phyloP scores from a whole-genome alignment of 2,113 vertebrate genomes.

The Paedocypris sp. region DNA sequence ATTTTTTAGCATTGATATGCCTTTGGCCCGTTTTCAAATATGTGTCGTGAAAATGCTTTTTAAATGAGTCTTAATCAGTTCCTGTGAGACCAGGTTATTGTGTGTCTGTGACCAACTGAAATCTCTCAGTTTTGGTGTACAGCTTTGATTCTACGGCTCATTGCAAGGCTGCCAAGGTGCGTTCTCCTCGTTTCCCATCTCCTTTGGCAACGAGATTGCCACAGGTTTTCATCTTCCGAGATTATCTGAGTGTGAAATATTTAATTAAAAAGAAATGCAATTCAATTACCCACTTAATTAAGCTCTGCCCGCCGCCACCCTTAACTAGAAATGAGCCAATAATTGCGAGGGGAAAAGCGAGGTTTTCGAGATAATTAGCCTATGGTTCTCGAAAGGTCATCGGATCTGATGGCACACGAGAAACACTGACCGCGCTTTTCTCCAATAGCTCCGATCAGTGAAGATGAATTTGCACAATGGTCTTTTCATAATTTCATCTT shows the following conservation, averaged over 20 bases:
- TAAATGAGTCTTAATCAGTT: slow-evolving; percentile 13
- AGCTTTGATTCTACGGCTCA: slow-evolving; percentile 34
- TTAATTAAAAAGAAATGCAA: slow-evolving; percentile 64
- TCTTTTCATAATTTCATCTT: slow-evolving; percentile 21
- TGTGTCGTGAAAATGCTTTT: not conserved
- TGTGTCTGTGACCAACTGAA: slow-evolving; percentile 2
- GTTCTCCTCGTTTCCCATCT: slow-evolving; percentile 34
- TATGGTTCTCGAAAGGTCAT: slow-evolving; percentile 37
- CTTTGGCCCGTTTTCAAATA: not conserved
- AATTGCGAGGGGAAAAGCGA: slow-evolving; percentile 63
- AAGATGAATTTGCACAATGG: slow-evolving; percentile 7
- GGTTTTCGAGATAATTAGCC: slow-evolving; percentile 61
- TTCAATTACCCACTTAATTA: slow-evolving; percentile 72
- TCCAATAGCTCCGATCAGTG: not conserved
- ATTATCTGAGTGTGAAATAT: slow-evolving; percentile 66
- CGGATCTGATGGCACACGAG: slow-evolving; percentile 3
- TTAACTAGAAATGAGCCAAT: slow-evolving; percentile 58
- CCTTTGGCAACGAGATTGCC: slow-evolving; percentile 39
- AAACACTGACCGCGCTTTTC: not conserved
- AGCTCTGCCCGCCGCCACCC: slow-evolving; percentile 43
- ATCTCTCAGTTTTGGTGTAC: slow-evolving; percentile 6
- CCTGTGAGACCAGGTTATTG: not conserved
- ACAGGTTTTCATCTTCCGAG: slow-evolving; percentile 47
- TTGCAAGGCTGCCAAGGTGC: slow-evolving; percentile 24
- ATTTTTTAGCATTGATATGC: not conserved